Evolutionary conservation across 2,113 vertebrate species (phyloP).

Genomic region (Oreamnos americanus): DNA sequence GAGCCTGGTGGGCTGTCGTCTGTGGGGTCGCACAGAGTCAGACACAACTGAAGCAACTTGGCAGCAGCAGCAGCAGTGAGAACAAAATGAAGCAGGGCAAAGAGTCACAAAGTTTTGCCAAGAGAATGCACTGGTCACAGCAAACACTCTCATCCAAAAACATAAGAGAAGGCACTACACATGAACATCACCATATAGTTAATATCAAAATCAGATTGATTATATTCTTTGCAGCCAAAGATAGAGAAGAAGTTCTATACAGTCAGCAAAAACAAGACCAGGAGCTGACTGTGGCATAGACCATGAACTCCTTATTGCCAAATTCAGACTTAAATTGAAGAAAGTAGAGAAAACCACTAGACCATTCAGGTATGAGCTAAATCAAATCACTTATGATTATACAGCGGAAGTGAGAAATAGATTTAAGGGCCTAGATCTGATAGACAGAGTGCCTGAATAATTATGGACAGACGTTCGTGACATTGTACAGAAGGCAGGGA

Average conservation of each 20-base stretch:
- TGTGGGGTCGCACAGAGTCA: too few relatives aligned
- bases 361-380: neutral
- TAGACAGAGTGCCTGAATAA: neutral
- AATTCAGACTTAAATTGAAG: neutral
- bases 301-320: neutral
- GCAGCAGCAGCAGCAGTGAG: neutral
- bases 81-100: neutral
- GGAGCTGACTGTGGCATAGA: neutral
- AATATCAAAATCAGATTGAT: neutral
- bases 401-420: neutral
- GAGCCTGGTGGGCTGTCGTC: too few relatives aligned
- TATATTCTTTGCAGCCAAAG: neutral
- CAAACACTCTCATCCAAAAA: neutral
- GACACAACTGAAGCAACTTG: too few relatives aligned
- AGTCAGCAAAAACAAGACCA: neutral
- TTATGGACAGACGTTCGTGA: rapidly evolving
- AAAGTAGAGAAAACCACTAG: neutral
- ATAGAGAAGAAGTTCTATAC: neutral
- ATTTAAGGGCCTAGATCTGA: neutral
- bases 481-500: neutral
- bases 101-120: neutral
- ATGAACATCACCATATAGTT: neutral
- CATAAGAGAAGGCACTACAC: neutral
- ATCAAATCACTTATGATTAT: neutral
- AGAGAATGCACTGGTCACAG: neutral